Base-by-base conservation (phyloP, 2,797 vertebrate genomes). In the Coregonus suidteri region DNA sequence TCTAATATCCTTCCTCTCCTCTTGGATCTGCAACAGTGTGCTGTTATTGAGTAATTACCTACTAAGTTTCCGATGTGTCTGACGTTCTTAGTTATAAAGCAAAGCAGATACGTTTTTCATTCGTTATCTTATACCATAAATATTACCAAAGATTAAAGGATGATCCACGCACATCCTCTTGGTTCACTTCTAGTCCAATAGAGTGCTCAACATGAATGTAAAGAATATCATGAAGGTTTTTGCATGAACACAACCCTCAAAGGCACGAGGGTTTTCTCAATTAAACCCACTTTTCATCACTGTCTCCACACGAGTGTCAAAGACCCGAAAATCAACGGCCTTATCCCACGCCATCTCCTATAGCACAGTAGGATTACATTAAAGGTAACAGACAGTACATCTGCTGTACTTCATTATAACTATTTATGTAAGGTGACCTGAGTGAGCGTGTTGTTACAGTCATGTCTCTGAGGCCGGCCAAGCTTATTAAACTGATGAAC, bases 401-500 rank as follows among this genome's bases (percentile, higher is more conserved):
- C 34, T 18, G 47, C 52, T 9, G 35, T 34, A n/a, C 51, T 47
- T 78, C 54, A 75, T 70, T 70, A 71, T 13, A 20, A 62, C 67
- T 74, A 13, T 69, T 59, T 75, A 37, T 52, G 3, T 52, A 51
- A 71, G 73, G 54, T 78, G 75, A 64, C 73, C 73, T 65, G 72
- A 80, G 71, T 59, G 20, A 69, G 74, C 47, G 31, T 69, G 52
- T 15, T 30, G 31, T 65, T 72, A 70, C 14, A 71, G 72, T 37
- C 5, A 5, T 64, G 52, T 71, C 68, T 54, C 73, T 68, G 4
- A 75, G 75, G 77, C 73, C 20, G 31, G 31, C 54, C n/a, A 79
- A 35, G 52, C 71, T 78, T 75, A 79, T 56, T 79, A 71, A 79
- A 77, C 31, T 16, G 74, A 79, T 73, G 76, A 80, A 79, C 81